Evolutionary conservation across 1,140 invertebrate species (phyloP).

Genomic region (Pectinophora gossypiella): DNA sequence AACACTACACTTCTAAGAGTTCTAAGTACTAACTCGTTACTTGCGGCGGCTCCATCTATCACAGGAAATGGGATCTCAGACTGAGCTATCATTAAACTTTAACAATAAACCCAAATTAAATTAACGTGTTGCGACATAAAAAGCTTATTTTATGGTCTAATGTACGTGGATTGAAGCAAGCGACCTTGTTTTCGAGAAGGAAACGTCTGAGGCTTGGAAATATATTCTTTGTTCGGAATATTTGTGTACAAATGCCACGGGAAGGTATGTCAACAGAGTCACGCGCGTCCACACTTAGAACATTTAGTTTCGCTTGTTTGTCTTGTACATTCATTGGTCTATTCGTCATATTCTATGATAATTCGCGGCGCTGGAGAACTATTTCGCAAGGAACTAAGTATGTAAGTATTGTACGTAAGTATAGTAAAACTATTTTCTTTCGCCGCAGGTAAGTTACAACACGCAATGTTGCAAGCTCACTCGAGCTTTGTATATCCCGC

Average conservation of each 20-base stretch:
- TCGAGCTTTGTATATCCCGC: background rate
- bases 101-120: too few relatives aligned
- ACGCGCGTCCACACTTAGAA: constrained; percentile 13
- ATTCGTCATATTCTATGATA: background rate
- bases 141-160: background rate
- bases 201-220: constrained; percentile 29
- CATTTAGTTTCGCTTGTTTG: background rate
- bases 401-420: background rate
- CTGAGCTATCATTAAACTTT: too few relatives aligned
- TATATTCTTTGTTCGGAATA: constrained; percentile 42
- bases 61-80: too few relatives aligned
- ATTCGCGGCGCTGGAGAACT: background rate
- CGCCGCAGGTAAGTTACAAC: constrained; percentile 1
- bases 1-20: too few relatives aligned
- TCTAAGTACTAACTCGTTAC: too few relatives aligned
- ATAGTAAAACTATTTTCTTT: background rate
- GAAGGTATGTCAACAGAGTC: constrained; percentile 44
- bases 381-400: background rate
- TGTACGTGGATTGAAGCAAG: background rate
- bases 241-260: constrained; percentile 49
- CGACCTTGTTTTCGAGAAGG: constrained; percentile 30
- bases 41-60: too few relatives aligned
- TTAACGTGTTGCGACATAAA: background rate
- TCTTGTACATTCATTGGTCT: background rate
- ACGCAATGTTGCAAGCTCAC: constrained; percentile 1